Base-by-base conservation (phyloP, 2,888 invertebrate genomes). In the Keiferia lycopersicella region DNA sequence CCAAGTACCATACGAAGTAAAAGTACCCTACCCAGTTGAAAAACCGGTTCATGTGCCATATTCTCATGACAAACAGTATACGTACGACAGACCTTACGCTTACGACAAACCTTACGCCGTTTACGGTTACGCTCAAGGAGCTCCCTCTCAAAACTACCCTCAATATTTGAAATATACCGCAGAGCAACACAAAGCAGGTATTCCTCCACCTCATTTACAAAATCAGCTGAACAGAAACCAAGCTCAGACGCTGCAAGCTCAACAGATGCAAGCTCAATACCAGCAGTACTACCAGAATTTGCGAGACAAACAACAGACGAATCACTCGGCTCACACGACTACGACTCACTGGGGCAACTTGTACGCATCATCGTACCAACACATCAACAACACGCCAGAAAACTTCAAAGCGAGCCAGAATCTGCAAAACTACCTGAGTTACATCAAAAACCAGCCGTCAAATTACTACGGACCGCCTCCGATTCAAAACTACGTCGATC, bases 391-490 rank as follows among this genome's bases (percentile, higher is more conserved):
- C 30, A 62, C 51, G 0, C 62, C 62, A 11, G 53, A 62, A 53
- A 38, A 16, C 18, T 67, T 69, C 41, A 74, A 69, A 67, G 76
- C 66, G 61, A 67, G 66, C 38, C 74, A 68, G 62, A 61, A 51
- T 4, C 63, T 76, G 41, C 65, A 68, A 0, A 82, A 80, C 50
- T 83, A 83, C 41, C 65, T 83, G 1, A 76, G 74, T 10, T 80
- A 82, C 59, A 38, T 80, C 8, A 74, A 76, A 38, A 76, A 75
- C 50, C 58, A 68, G 69, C 66, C 45, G 1, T 45, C 45, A 16
- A 41, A 20, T 0, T 85, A 87, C 64, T 83, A 91, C n/a, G 94
- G 94, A 0, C 91, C 93, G 0, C 88, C 92, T 14, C 93, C 94
- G 0, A 81, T 88, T 2, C 75, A 80, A 10, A 77, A 76, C 11